Percentiles rank a stretch among this genome's conserved stretches.
Evolutionary conservation across 2,797 vertebrate species (phyloP).

Genomic region (Lepus oiostolus): DNA sequence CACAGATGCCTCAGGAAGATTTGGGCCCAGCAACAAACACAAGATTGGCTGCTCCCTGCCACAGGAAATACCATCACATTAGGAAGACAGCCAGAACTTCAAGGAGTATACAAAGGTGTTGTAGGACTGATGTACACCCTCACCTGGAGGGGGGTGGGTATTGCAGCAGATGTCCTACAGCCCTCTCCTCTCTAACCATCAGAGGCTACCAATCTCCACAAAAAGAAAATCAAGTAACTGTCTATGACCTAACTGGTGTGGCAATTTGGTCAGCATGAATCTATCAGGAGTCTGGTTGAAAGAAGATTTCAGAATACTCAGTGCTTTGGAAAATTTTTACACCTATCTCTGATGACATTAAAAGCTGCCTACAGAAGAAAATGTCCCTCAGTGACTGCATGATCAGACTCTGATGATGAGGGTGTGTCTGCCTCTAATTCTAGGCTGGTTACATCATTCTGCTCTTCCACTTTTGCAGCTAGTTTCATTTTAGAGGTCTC

Average conservation of each 20-base stretch:
- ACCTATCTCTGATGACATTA: constrained; percentile 49
- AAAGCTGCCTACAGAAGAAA: constrained; percentile 46
- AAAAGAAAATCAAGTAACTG: not conserved
- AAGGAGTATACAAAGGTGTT: not conserved
- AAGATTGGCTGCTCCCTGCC: not conserved
- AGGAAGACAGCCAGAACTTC: not conserved
- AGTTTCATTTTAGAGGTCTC: constrained; percentile 27
- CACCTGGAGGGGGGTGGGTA: not conserved
- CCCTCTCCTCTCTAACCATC: not conserved
- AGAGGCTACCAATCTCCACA: not conserved
- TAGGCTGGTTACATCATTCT: not conserved
- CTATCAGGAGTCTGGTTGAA: not conserved
- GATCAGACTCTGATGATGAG: not conserved
- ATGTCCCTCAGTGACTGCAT: not conserved
- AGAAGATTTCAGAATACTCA: constrained; percentile 54
- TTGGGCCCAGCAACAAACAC: not conserved
- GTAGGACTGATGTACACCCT: not conserved
- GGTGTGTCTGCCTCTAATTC: not conserved
- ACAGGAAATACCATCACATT: not conserved
- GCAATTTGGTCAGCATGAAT: not conserved
- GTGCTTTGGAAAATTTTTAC: constrained; percentile 15
- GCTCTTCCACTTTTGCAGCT: not conserved
- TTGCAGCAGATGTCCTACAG: not conserved
- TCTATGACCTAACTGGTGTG: not conserved
- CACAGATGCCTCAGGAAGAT: not conserved